Evolutionary conservation across 2,888 invertebrate species (phyloP).

Genomic region (Hartigia nigra): DNA sequence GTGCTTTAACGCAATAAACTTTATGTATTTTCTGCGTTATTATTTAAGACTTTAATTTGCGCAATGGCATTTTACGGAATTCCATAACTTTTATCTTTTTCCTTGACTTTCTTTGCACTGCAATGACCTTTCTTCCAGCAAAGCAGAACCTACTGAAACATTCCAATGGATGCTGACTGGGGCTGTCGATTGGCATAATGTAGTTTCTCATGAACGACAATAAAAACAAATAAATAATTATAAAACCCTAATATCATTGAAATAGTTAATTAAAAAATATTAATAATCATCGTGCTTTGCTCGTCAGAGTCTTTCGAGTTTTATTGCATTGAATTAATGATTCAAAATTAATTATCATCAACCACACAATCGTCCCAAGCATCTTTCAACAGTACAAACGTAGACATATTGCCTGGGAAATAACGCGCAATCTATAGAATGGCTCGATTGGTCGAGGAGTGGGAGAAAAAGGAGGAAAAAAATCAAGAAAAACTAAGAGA

Average conservation of each 20-base stretch:
- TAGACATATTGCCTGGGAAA: not conserved
- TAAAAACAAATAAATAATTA: not conserved
- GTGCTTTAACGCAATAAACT: not conserved
- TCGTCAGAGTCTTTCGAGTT: not conserved
- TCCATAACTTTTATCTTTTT: not conserved
- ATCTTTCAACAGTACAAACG: not conserved
- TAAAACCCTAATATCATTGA: not conserved
- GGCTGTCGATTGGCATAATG: not conserved
- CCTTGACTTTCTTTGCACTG: not conserved
- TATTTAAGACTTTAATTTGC: not conserved
- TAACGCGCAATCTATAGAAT: not conserved
- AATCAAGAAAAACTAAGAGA: not conserved
- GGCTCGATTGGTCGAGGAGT: not conserved
- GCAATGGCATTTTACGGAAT: not conserved
- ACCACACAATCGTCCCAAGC: not conserved
- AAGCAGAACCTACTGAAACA: not conserved
- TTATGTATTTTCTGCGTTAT: not conserved
- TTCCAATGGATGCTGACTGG: not conserved
- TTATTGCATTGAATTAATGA: not conserved
- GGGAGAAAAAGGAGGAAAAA: not conserved
- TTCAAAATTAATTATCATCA: not conserved
- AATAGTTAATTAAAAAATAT: not conserved
- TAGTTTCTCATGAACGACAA: not conserved
- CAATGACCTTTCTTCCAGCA: not conserved
- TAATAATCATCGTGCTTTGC: not conserved